Conservation (phyloP, 2,113 vertebrate species). For the Tragelaphus imberbis region DNA sequence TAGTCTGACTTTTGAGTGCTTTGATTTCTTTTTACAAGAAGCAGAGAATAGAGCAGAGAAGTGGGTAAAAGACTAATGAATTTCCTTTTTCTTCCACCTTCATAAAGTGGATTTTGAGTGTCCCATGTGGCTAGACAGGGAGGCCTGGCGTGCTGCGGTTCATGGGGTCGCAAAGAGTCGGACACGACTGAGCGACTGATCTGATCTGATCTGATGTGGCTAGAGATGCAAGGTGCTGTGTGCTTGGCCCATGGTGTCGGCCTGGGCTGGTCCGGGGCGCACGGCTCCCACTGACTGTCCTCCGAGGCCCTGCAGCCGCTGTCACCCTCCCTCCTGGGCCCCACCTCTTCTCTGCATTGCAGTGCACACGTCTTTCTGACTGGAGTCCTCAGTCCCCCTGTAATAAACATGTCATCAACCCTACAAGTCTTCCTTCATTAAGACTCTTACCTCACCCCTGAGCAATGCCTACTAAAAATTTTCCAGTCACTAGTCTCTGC, state of each 20-base stretch:
- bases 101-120: not conserved
- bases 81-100: not conserved
- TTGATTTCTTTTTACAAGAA: not conserved
- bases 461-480: not conserved
- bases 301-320: fast-evolving
- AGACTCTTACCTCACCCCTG: not conserved
- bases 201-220: no score
- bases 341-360: not conserved
- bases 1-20: not conserved
- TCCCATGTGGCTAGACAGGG: not conserved
- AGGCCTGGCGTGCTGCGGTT: no score
- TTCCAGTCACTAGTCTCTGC: not conserved
- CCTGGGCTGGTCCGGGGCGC: fast-evolving
- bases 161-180: no score
- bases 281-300: fast-evolving
- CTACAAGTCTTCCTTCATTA: not conserved
- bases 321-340: fast-evolving
- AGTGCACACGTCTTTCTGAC: fast-evolving
- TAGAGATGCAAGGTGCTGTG: not conserved
- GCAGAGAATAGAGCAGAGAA: not conserved
- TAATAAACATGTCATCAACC: not conserved
- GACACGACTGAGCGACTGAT: no score
- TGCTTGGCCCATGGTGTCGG: fast-evolving
- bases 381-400: not conserved
- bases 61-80: not conserved